Conservation (phyloP, 1,140 invertebrate species). For the Euglossa dilemma region DNA sequence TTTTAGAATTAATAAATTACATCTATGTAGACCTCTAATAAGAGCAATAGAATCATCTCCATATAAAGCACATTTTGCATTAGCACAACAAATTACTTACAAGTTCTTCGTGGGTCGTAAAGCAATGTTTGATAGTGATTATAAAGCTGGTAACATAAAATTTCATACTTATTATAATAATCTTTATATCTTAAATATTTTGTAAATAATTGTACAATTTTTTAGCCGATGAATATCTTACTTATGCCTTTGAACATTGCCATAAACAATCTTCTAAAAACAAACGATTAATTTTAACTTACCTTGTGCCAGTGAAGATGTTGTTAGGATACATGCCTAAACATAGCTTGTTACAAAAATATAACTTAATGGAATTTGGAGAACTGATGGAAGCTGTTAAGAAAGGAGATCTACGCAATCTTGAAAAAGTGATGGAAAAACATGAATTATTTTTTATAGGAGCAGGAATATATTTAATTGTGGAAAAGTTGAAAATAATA, state of each 20-base stretch:
- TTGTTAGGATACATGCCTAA: slow-evolving; percentile 95
- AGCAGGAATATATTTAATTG: slow-evolving; percentile 97
- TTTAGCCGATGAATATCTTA: slow-evolving; percentile 94
- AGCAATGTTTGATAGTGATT: slow-evolving; percentile 99
- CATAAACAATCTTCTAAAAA: slow-evolving; percentile 92
- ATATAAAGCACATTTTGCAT: slow-evolving; percentile 93
- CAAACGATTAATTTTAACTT: slow-evolving; percentile 96
- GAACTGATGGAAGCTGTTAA: slow-evolving; percentile 94
- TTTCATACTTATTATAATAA: background rate
- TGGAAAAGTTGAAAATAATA: slow-evolving; percentile 97
- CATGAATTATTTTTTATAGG: slow-evolving; percentile 97
- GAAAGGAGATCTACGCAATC: slow-evolving; percentile 92
- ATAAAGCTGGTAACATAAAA: slow-evolving; percentile 86
- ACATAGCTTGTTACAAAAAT: slow-evolving; percentile 90
- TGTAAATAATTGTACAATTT: slow-evolving; percentile 57
- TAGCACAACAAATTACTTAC: slow-evolving; percentile 96
- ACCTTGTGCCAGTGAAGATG: slow-evolving; percentile 99
- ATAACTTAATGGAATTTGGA: slow-evolving; percentile 95
- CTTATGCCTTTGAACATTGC: slow-evolving; percentile 96
- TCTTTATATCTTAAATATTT: background rate
- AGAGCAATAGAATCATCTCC: slow-evolving; percentile 96
- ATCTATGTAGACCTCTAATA: slow-evolving; percentile 98
- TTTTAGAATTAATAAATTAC: slow-evolving; percentile 97
- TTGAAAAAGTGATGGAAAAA: slow-evolving; percentile 92
- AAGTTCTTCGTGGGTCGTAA: slow-evolving; percentile 98